These are phyloP conservation scores for Gryon sp. DNA, from an alignment of 1,140 invertebrate genomes.

Conservation along the genomic window DNA sequence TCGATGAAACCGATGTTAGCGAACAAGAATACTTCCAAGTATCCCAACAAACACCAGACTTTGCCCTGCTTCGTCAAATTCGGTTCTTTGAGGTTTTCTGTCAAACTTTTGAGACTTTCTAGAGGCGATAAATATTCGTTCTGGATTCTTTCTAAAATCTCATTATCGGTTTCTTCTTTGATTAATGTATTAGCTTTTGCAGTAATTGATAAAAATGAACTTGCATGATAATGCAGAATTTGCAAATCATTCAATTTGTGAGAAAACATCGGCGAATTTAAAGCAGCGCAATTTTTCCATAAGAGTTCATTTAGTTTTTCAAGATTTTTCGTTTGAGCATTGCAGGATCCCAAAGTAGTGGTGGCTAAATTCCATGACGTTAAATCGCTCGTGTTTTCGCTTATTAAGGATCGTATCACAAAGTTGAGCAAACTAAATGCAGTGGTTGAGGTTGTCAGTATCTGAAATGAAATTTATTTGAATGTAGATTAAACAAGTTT, in stretches of 20 bases:
- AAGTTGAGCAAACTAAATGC: conserved; percentile 68
- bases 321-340: conserved; percentile 71
- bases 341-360: conserved; percentile 72
- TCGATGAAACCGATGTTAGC: conserved; percentile 82
- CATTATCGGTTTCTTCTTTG: conserved; percentile 17
- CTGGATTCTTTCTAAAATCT: conserved; percentile 11
- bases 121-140: conserved; percentile 57
- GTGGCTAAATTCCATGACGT: conserved; percentile 52
- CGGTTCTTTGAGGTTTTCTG: conserved; percentile 50
- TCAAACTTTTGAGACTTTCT: conserved; percentile 46
- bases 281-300: conserved; percentile 78
- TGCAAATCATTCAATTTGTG: conserved; percentile 64
- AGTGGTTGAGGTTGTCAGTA: conserved; percentile 28
- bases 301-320: conserved; percentile 75
- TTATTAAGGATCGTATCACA: conserved; percentile 67
- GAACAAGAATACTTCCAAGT: conserved; percentile 76
- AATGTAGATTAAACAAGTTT: too few species aligned
- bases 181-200: conserved; percentile 29
- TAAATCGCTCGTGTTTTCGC: conserved; percentile 31
- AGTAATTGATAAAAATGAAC: conserved; percentile 63
- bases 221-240: conserved; percentile 57
- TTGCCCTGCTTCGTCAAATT: conserved; percentile 61
- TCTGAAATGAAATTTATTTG: too few species aligned
- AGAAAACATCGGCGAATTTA: conserved; percentile 70
- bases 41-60: conserved; percentile 75